Base-by-base conservation (phyloP, 2,888 invertebrate species). In the Pardosa pseudoannulata region DNA sequence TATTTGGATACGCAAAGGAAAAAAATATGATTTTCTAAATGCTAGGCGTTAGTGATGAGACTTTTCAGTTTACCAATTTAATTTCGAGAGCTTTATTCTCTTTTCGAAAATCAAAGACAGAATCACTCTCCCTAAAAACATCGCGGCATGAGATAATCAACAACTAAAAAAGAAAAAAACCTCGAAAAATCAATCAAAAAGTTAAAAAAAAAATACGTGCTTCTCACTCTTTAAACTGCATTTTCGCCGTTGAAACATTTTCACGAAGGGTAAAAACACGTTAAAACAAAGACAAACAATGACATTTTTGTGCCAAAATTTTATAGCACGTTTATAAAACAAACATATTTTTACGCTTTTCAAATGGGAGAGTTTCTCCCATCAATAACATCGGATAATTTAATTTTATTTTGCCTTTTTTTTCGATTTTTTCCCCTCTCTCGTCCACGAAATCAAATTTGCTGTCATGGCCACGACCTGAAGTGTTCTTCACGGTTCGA, bases 261-360 rank as follows among this genome's bases (percentile, higher is more conserved):
- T 13, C 16, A 46, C 2, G 16, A 46, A 46, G 16, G 16, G 16
- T 11, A 2, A n/a, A 46, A 46, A 6, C 16, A 13, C 9, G 41
- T 46, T 46, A 46, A 16, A 46, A n/a, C 41, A 16, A 46, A 46
- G 41, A 46, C 41, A 46, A 46, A 46, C 41, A 46, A 46, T 46
- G 41, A 46, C 41, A 46, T 46, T 46, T 46, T 46, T 9, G 13
- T 9, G 2, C 41, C 6, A n/a, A n/a, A 46, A 13, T 46, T 46
- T 46, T 46, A 16, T 16, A 46, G 41, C 41, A n/a, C 16, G 41
- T 46, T 46, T 46, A n/a, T 11, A 46, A 46, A 46, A 46, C 41
- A 46, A 46, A 46, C 41, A 46, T 46, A 46, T 46, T 46, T 46
- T 46, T 46, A 46, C 16, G 16, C 16, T 46, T 46, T 46, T 46